These are phyloP conservation scores for Thalassaphorura encarpata DNA, from an alignment of 1,140 invertebrate species.

Conservation along the genomic window DNA sequence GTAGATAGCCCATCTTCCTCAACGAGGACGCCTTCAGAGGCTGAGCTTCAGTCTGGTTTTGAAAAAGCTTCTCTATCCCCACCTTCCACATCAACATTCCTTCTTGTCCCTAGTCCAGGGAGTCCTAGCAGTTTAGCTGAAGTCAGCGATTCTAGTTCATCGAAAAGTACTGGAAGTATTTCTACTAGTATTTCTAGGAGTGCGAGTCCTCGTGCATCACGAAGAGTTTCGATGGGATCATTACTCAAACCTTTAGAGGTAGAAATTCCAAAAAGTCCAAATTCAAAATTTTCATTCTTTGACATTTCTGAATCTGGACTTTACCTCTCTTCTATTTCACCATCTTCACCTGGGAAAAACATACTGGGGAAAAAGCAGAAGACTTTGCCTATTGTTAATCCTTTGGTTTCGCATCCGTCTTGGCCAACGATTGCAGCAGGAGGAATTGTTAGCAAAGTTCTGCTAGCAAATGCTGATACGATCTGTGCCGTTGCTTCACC, in stretches of 20 bases:
- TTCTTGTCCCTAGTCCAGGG: slow-evolving; percentile 15
- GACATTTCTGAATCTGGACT: slow-evolving; percentile 31
- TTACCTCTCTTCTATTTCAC: slow-evolving; percentile 32
- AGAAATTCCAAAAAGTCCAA: slow-evolving; percentile 34
- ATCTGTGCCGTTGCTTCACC: slow-evolving; percentile 64
- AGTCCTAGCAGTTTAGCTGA: slow-evolving; percentile 3
- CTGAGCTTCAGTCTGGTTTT: slow-evolving; percentile 6
- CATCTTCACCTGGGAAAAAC: slow-evolving; percentile 30
- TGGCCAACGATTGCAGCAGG: slow-evolving; percentile 56
- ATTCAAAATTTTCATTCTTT: slow-evolving; percentile 19
- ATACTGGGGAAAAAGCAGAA: slow-evolving; percentile 39
- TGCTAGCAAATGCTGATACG: slow-evolving; percentile 92
- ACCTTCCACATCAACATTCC: background rate
- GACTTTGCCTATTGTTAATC: slow-evolving; percentile 81
- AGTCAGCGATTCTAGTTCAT: background rate
- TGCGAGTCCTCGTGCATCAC: slow-evolving; percentile 30
- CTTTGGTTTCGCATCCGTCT: slow-evolving; percentile 67
- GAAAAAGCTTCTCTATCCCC: background rate
- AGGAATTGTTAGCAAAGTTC: slow-evolving; percentile 76
- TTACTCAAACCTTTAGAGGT: slow-evolving; percentile 33
- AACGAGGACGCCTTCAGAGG: slow-evolving; percentile 9
- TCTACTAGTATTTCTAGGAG: slow-evolving; percentile 22
- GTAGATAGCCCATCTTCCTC: slow-evolving; percentile 30
- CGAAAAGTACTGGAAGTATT: slow-evolving; percentile 8
- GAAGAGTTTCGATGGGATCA: slow-evolving; percentile 35